Evolutionary conservation across 2,113 vertebrate genomes (phyloP).

Genomic region (Taxidea taxus): DNA sequence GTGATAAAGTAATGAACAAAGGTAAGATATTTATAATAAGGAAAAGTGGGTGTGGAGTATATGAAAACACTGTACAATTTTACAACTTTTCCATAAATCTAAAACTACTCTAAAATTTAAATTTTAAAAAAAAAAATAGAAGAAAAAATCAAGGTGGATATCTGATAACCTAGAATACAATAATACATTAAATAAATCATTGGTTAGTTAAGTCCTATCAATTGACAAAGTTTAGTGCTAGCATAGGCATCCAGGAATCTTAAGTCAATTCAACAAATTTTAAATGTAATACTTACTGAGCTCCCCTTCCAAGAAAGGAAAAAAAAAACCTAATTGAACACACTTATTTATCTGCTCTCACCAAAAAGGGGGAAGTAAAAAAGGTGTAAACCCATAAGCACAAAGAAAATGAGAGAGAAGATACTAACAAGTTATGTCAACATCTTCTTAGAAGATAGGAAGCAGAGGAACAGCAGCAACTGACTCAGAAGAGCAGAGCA

Average conservation of each 20-base stretch:
- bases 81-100: background rate
- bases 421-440: background rate
- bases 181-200: background rate
- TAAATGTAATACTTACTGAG: conserved; percentile 33
- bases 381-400: background rate
- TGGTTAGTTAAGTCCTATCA: background rate
- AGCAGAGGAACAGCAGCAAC: background rate
- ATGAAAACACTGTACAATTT: background rate
- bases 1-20: background rate
- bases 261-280: conserved; percentile 22
- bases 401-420: background rate
- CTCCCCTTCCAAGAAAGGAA: background rate
- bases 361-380: background rate
- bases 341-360: background rate
- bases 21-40: background rate
- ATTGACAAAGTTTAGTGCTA: background rate
- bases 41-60: background rate
- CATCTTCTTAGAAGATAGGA: background rate
- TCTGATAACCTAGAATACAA: background rate
- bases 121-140: background rate
- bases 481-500: background rate
- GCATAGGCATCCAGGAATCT: background rate
- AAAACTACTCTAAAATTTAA: background rate
- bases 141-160: background rate
- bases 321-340: background rate